Evolutionary conservation across 2,797 vertebrate species (phyloP), one percentile per base, ranked within the genome.

Genomic region (Paguma larvata): DNA sequence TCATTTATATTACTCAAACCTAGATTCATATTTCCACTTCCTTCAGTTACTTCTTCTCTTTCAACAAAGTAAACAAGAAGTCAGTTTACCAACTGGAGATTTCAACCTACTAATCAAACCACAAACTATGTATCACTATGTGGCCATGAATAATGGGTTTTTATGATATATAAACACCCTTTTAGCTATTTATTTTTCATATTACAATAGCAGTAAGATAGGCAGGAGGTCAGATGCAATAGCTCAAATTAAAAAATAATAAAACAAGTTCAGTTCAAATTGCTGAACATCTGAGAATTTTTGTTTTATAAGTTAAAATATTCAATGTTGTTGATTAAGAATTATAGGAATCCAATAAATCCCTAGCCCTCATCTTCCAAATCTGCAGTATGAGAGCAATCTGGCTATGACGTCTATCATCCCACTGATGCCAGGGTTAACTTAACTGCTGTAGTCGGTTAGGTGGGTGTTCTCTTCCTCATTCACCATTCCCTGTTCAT

Each of bases 171-270:
- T 80, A 82, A 93, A 70, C 10, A 65, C 53, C 5, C 8, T 85
- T 94, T 85, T 80, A 92, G 82, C 4, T 79, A 67, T 72, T n/a
- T 44, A 72, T 83, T 86, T 92, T 95, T 79, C 41, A 91, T 18
- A 83, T 59, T 19, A 85, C 48, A 14, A 85, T 15, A 72, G 48
- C 21, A 88, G 19, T 86, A 80, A 75, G n/a, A 67, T 68, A 91
- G 51, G 27, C 12, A 72, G 68, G 21, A 34, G 38, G 78, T 62
- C 5, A 96, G 87, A 78, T 4, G 48, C 6, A 77, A 14, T 83
- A 63, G 83, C 85, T 89, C 93, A 16, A 59, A 94, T 53, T 68
- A 73, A 97, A 84, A 95, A 86, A 85, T 18, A 67, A 78, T 96
- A 82, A 94, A 77, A 70, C 13, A 63, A 84, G 62, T 30, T 62